A percentile compares a stretch with the other conserved stretches of the same genome.
Evolutionary conservation across 2,797 vertebrate genomes (phyloP).

Genomic region (Coccyzus lansbergi): DNA sequence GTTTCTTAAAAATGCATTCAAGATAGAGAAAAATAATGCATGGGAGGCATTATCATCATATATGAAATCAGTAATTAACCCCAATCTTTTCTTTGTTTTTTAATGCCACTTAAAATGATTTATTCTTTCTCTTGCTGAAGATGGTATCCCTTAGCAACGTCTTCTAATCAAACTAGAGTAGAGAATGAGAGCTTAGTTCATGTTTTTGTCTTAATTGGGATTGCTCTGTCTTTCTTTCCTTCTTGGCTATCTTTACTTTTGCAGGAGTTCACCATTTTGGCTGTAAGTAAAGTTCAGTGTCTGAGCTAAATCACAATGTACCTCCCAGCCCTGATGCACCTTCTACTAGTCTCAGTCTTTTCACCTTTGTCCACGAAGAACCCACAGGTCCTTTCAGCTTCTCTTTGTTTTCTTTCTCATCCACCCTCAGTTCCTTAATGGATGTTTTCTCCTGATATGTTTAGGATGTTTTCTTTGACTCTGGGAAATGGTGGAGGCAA

Average conservation of each 20-base stretch:
- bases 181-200: constrained; percentile 4
- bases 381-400: constrained; percentile 71
- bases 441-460: constrained; percentile 66
- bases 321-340: constrained; percentile 71
- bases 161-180: constrained; percentile 6
- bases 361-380: constrained; percentile 72
- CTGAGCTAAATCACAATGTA: constrained; percentile 73
- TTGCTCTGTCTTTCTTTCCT: constrained; percentile 87
- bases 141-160: not conserved
- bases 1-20: not conserved
- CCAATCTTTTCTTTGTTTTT: not conserved
- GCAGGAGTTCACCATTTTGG: constrained; percentile 95
- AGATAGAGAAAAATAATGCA: not conserved
- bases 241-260: constrained; percentile 89
- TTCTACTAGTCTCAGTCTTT: constrained; percentile 73
- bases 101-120: constrained; percentile 37
- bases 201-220: constrained; percentile 66
- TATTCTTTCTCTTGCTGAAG: constrained; percentile 24
- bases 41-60: not conserved
- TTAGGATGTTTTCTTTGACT: constrained; percentile 66
- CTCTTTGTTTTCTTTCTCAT: constrained; percentile 74
- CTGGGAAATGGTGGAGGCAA: constrained; percentile 67
- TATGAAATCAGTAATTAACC: not conserved
- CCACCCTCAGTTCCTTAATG: constrained; percentile 67
- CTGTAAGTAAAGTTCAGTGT: constrained; percentile 93